Conservation (phyloP, 2,113 vertebrate species). For the pig (Sus scrofa) region DNA sequence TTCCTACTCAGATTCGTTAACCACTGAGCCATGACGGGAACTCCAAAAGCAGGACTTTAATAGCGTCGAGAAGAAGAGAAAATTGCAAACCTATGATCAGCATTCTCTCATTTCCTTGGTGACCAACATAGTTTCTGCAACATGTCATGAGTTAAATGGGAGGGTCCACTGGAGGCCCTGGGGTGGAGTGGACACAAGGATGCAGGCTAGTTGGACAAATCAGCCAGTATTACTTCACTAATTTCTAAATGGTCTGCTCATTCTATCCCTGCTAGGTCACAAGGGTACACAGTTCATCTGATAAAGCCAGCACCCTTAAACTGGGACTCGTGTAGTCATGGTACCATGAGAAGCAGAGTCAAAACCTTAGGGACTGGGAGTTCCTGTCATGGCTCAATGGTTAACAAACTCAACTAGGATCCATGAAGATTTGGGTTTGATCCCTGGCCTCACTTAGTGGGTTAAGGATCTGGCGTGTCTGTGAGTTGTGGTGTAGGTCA, state of each 20-base stretch:
- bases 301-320: neutral
- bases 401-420: no score
- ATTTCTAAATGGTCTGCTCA: neutral
- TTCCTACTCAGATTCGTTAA: no score
- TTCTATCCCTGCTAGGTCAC: neutral
- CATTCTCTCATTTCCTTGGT: constrained; percentile 5
- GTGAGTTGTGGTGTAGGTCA: no score
- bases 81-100: neutral
- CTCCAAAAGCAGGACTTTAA: neutral
- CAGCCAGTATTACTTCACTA: neutral
- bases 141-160: neutral
- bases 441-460: no score
- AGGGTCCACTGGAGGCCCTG: neutral
- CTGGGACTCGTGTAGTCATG: neutral
- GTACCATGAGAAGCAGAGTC: neutral
- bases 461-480: no score
- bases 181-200: neutral
- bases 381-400: no score
- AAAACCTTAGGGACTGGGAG: neutral
- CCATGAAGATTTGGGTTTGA: no score
- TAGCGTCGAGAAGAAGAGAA: neutral
- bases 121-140: neutral
- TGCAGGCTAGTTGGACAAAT: neutral
- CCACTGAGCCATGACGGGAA: no score
- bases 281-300: neutral